Conservation (phyloP, 2,797 vertebrate species). For the Darevskia nairensis region DNA sequence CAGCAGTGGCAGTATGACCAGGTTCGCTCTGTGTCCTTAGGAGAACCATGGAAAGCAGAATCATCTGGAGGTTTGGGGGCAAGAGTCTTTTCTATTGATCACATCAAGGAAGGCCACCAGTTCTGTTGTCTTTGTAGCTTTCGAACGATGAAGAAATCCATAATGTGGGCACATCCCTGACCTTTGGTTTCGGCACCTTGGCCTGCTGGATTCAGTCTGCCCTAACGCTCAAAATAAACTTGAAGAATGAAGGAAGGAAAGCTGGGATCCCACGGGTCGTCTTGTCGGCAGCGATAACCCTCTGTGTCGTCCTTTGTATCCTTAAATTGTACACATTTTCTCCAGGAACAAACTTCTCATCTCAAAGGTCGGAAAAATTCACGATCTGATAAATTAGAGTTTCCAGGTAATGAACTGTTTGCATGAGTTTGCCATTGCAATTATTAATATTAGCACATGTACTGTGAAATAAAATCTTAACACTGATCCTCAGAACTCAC, state of each 20-base stretch:
- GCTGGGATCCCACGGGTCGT: conserved; percentile 83
- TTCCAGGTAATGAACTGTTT: neutral
- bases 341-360: neutral
- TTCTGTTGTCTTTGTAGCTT: conserved; percentile 76
- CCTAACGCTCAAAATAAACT: conserved; percentile 87
- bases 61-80: neutral
- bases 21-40: neutral
- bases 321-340: conserved; percentile 71
- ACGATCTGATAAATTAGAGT: neutral
- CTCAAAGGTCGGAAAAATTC: neutral
- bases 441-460: neutral
- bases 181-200: conserved; percentile 87
- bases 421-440: neutral
- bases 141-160: conserved; percentile 82
- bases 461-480: neutral
- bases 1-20: neutral
- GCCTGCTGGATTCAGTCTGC: conserved; percentile 93
- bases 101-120: neutral
- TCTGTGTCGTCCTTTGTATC: conserved; percentile 91
- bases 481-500: neutral
- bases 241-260: conserved; percentile 86
- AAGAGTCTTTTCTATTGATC: neutral
- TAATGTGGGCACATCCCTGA: conserved; percentile 84
- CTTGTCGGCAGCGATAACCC: conserved; percentile 85
- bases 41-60: conserved; percentile 11